Evolutionary conservation across 2,888 invertebrate genomes (phyloP).

Genomic region (Oxyteleia sp.): DNA sequence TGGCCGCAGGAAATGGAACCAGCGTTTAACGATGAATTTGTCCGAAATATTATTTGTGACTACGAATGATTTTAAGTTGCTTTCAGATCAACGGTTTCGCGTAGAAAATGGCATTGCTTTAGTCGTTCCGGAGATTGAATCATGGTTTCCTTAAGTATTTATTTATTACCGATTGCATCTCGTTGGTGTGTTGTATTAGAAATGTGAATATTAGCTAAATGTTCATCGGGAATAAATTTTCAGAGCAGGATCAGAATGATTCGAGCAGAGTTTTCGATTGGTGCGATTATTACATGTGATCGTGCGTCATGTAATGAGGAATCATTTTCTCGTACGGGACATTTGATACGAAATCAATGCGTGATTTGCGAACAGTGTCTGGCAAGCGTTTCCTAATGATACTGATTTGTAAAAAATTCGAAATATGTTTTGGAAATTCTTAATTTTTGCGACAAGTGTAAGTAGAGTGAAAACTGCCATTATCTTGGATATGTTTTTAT

Average conservation of each 20-base stretch:
- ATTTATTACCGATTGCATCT: slow-evolving; percentile 30
- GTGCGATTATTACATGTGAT: slow-evolving; percentile 1
- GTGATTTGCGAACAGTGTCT: neutral
- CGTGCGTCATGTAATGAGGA: neutral
- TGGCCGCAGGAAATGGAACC: too few species aligned
- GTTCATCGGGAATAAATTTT: slow-evolving; percentile 23
- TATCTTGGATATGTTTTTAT: too few species aligned
- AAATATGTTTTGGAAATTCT: too few species aligned
- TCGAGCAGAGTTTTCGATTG: slow-evolving; percentile 7
- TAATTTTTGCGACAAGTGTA: too few species aligned
- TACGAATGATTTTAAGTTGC: too few species aligned
- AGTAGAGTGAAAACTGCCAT: too few species aligned
- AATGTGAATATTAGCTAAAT: slow-evolving; percentile 43
- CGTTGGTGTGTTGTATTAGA: slow-evolving; percentile 34
- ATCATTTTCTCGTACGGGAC: slow-evolving; percentile 7
- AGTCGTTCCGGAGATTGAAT: neutral
- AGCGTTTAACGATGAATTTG: too few species aligned
- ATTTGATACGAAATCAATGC: slow-evolving; percentile 32
- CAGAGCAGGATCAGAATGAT: neutral
- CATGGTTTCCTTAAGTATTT: slow-evolving; percentile 1
- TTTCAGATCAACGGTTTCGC: neutral
- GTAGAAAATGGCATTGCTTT: slow-evolving; percentile 8
- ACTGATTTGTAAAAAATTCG: too few species aligned
- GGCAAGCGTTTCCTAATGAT: too few species aligned
- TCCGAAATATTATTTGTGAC: too few species aligned